These are phyloP conservation scores for Agapornis canus DNA, from an alignment of 2,797 vertebrate species.

Conservation along the genomic window DNA sequence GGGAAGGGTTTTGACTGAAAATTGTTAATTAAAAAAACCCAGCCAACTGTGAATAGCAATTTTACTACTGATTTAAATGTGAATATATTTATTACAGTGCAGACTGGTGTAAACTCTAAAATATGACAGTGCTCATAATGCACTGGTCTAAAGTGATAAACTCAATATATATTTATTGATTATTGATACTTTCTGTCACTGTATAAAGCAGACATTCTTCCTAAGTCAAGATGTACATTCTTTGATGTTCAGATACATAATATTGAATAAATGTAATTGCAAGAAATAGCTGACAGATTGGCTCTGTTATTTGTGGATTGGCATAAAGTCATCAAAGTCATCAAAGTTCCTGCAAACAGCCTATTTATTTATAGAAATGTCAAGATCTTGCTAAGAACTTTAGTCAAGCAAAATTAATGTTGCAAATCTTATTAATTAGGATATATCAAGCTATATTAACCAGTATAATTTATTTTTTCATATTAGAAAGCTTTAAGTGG, in stretches of 20 bases:
- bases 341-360: background rate
- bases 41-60: background rate
- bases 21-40: background rate
- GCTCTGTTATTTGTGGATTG: background rate
- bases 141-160: background rate
- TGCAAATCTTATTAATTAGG: slow-evolving; percentile 34
- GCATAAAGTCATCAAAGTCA: slow-evolving; percentile 21
- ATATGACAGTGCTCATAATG: background rate
- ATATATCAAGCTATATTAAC: slow-evolving; percentile 30
- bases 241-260: background rate
- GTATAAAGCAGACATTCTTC: background rate
- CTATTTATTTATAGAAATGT: slow-evolving; percentile 12
- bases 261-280: background rate
- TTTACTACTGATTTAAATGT: background rate
- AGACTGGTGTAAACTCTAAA: background rate
- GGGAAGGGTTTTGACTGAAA: background rate
- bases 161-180: background rate
- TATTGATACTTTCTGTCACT: background rate
- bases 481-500: slow-evolving; percentile 21
- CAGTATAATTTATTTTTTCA: background rate
- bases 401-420: slow-evolving; percentile 36
- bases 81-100: background rate
- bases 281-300: background rate
- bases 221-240: background rate
- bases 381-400: slow-evolving; percentile 23